Percentiles rank a stretch among this genome's conserved stretches.
phyloP scores from a whole-genome alignment of 2,113 vertebrate genomes.

The Nanorana parkeri region DNA sequence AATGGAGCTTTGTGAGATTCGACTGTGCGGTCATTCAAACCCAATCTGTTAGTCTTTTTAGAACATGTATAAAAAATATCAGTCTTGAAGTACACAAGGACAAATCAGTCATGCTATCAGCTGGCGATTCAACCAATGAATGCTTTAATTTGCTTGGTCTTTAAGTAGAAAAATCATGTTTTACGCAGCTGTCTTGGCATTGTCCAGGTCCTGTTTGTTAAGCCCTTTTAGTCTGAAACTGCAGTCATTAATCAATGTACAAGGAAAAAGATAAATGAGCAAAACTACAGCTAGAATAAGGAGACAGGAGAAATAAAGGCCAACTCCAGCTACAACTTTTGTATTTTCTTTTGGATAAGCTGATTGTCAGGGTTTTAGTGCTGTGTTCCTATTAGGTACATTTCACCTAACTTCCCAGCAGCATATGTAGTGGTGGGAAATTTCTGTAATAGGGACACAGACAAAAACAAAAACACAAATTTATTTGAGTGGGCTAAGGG shows the following conservation, averaged over 20 bases:
- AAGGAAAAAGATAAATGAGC: background rate
- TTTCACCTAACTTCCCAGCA: no score
- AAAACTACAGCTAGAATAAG: background rate
- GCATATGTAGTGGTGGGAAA: no score
- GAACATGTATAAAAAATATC: slow-evolving; percentile 63
- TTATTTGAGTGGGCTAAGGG: no score
- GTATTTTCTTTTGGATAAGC: no score
- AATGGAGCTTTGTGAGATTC: slow-evolving; percentile 73
- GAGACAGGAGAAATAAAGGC: background rate
- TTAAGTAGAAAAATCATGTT: slow-evolving; percentile 65
- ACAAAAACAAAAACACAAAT: no score
- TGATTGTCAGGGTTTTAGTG: no score
- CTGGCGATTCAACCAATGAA: slow-evolving; percentile 65
- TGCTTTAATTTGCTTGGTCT: slow-evolving; percentile 63
- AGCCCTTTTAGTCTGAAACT: slow-evolving; percentile 64
- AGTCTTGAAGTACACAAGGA: slow-evolving; percentile 61
- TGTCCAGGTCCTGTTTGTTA: slow-evolving; percentile 57
- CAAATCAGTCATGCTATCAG: slow-evolving; percentile 64
- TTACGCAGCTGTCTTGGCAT: slow-evolving; percentile 63
- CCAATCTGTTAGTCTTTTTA: slow-evolving; percentile 71
- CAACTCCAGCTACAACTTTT: no score
- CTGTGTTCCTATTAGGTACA: no score
- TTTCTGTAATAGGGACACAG: no score
- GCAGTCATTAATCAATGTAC: slow-evolving; percentile 57
- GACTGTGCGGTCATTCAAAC: slow-evolving; percentile 73